phyloP scores from a whole-genome alignment of 2,113 vertebrate species.

The Nesoenas mayeri region DNA sequence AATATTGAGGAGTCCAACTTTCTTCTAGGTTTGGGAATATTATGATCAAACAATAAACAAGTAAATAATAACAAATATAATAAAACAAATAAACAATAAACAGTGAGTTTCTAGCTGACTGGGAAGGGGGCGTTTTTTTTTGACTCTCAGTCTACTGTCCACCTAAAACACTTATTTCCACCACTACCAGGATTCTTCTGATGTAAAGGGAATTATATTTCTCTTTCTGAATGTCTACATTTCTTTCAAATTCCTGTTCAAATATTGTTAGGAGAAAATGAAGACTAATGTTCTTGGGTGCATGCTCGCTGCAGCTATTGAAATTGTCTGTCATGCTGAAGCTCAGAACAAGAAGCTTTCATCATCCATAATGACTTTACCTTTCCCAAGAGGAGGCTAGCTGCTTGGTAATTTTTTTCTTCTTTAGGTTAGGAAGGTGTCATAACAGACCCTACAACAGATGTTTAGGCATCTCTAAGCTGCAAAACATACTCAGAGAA shows the following conservation, averaged over 20 bases:
- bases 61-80: too few relatives aligned
- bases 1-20: slow-evolving; percentile 10
- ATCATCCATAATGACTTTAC: not conserved
- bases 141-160: not conserved
- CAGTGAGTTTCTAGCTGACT: not conserved
- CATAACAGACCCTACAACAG: not conserved
- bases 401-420: not conserved
- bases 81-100: too few relatives aligned
- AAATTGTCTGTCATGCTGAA: slow-evolving; percentile 5
- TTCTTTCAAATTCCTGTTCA: slow-evolving; percentile 10
- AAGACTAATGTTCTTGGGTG: not conserved
- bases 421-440: not conserved
- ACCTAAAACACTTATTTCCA: not conserved
- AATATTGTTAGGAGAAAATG: not conserved
- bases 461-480: not conserved
- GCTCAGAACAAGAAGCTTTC: slow-evolving; percentile 1
- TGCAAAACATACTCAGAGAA: not conserved
- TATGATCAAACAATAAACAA: not conserved
- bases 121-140: not conserved
- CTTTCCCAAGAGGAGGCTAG: not conserved
- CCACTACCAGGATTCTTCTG: not conserved
- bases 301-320: not conserved
- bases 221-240: not conserved
- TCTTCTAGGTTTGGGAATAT: not conserved
- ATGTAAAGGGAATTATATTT: not conserved